These are phyloP conservation scores for Athalia cordata DNA, from an alignment of 2,888 invertebrate genomes.

Conservation along the genomic window DNA sequence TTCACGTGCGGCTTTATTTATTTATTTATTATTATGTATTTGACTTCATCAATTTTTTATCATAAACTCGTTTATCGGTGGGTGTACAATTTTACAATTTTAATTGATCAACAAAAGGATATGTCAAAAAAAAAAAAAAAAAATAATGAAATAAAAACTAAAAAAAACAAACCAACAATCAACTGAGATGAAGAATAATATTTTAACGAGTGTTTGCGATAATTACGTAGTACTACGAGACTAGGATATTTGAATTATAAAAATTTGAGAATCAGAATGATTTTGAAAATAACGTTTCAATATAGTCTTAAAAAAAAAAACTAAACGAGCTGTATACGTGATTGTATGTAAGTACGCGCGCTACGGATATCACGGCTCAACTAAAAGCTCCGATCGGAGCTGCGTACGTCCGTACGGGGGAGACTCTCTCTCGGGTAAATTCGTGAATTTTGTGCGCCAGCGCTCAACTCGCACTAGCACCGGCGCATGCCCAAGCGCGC, in stretches of 20 bases:
- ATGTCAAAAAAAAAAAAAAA: too few relatives aligned
- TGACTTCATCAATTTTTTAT: background rate
- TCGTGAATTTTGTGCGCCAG: conserved; percentile 24
- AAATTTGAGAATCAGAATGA: background rate
- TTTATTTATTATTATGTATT: background rate
- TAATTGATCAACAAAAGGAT: too few relatives aligned
- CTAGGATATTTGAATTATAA: background rate
- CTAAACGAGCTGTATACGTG: background rate
- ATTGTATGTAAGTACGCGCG: conserved; percentile 58
- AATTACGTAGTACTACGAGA: too few relatives aligned
- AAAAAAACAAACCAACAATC: too few relatives aligned
- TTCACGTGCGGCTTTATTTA: conserved; percentile 22
- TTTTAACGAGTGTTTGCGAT: too few relatives aligned
- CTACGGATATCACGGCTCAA: conserved; percentile 67
- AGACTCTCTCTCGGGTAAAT: conserved; percentile 27
- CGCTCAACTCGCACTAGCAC: conserved; percentile 39
- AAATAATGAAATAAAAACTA: too few relatives aligned
- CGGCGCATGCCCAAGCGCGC: conserved; percentile 52
- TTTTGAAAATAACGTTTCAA: background rate
- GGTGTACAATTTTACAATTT: too few relatives aligned
- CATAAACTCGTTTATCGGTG: too few relatives aligned
- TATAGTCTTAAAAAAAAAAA: background rate
- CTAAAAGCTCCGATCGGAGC: conserved; percentile 54
- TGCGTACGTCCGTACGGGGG: conserved; percentile 43
- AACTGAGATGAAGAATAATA: too few relatives aligned